These are phyloP conservation scores for Trissolcus basalis DNA, from an alignment of 1,140 invertebrate species.

Conservation along the genomic window DNA sequence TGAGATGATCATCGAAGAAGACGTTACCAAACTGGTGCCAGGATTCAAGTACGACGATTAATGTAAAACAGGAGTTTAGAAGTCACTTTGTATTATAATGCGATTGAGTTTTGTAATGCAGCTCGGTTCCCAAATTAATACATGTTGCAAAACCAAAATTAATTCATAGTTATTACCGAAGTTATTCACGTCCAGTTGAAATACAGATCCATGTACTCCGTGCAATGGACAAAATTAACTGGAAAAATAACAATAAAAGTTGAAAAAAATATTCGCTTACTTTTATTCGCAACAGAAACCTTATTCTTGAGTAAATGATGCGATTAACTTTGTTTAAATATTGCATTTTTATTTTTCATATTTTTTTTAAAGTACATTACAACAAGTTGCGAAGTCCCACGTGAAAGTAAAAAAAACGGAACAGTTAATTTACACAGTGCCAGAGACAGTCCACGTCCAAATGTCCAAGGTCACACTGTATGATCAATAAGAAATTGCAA, in stretches of 20 bases:
- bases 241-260: constrained; percentile 40
- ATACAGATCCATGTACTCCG: constrained; percentile 22
- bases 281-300: too few species aligned
- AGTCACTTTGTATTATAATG: constrained; percentile 65
- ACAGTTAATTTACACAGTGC: too few species aligned
- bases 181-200: constrained; percentile 24
- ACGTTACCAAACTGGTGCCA: constrained; percentile 77
- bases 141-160: constrained; percentile 14
- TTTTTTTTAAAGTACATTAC: too few species aligned
- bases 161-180: constrained; percentile 24
- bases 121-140: constrained; percentile 24
- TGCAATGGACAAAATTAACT: constrained; percentile 30
- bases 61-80: constrained; percentile 68
- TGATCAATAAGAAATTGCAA: too few species aligned
- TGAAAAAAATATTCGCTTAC: neutral
- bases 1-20: constrained; percentile 65
- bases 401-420: too few species aligned
- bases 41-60: constrained; percentile 65
- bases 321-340: too few species aligned
- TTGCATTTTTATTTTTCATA: too few species aligned
- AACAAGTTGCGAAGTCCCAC: too few species aligned
- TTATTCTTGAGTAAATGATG: too few species aligned
- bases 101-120: constrained; percentile 54
- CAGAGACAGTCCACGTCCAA: too few species aligned
- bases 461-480: too few species aligned